Conservation (phyloP, 2,797 vertebrate species). For the Kryptopterus vitreolus region DNA sequence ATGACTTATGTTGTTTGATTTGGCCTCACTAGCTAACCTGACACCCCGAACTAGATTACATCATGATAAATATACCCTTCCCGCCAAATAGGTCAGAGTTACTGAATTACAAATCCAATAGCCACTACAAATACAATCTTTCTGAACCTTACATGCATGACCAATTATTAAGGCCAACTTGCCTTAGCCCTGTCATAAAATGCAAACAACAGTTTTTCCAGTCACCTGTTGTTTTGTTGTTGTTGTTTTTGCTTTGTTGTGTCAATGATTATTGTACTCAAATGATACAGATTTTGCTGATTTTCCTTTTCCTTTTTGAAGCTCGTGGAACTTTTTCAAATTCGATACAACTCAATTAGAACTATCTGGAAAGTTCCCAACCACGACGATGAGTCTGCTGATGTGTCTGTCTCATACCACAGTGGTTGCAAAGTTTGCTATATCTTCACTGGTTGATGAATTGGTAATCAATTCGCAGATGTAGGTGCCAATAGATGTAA, state of each 20-base stretch:
- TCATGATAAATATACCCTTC: background rate
- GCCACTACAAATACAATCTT: background rate
- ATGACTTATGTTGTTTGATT: background rate
- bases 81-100: background rate
- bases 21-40: background rate
- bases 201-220: background rate
- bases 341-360: slow-evolving; percentile 4
- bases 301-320: background rate
- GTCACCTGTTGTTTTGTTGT: background rate
- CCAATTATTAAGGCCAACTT: background rate
- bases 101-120: background rate
- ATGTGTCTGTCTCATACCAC: too few relatives aligned
- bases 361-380: slow-evolving; percentile 7
- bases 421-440: background rate
- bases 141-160: background rate
- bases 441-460: background rate
- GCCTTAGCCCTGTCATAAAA: background rate
- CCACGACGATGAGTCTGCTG: background rate
- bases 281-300: background rate
- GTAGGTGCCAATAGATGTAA: background rate
- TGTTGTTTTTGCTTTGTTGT: background rate
- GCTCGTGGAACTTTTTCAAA: background rate
- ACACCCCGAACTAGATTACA: background rate
- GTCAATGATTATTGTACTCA: background rate
- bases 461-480: too few relatives aligned